A percentile compares a stretch with the other conserved stretches of the same genome.
Evolutionary conservation across 1,140 invertebrate genomes (phyloP).

Genomic region (Ceratosolen solmsi): DNA sequence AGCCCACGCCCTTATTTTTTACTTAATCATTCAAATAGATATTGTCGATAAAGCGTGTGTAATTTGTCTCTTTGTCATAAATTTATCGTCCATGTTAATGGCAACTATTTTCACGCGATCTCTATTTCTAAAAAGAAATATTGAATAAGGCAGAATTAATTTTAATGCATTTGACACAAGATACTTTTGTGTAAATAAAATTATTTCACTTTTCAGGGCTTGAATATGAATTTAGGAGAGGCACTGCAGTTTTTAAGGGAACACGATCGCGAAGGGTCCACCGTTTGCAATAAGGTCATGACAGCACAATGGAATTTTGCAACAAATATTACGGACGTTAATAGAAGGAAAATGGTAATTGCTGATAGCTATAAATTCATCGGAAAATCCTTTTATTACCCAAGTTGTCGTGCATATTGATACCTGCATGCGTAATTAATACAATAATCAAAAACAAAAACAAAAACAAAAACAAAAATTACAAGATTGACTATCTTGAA

Average conservation of each 20-base stretch:
- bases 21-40: not conserved
- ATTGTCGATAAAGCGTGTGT: not conserved
- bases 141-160: no score
- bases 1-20: not conserved
- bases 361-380: no score
- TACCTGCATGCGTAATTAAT: no score
- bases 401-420: no score
- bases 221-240: constrained; percentile 80
- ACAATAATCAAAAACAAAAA: no score
- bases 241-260: constrained; percentile 81
- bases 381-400: no score
- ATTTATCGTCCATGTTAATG: not conserved
- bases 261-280: constrained; percentile 81
- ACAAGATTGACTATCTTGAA: no score
- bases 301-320: constrained; percentile 84
- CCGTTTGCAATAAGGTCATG: constrained; percentile 82
- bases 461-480: no score
- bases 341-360: constrained; percentile 79
- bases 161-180: not conserved
- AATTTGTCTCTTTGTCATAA: not conserved
- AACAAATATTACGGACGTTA: constrained; percentile 84
- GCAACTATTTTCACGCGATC: no score
- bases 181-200: not conserved
- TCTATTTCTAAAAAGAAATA: no score
- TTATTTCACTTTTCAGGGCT: constrained; percentile 74